These are phyloP conservation scores for Cylloceria caligata DNA, from an alignment of 2,888 invertebrate genomes.

Conservation along the genomic window DNA sequence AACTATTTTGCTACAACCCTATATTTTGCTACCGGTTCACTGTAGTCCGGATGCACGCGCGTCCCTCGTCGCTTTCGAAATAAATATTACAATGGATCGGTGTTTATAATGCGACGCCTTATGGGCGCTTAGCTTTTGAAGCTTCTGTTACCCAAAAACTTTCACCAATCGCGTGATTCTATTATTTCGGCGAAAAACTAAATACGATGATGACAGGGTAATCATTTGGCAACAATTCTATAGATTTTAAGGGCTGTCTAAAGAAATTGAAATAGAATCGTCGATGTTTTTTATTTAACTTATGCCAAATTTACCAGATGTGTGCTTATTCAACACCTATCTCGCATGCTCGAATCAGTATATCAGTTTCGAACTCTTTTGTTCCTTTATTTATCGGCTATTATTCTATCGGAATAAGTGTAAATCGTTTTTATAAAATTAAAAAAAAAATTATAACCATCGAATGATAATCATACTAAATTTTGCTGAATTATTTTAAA, in stretches of 20 bases:
- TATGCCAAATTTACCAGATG: background rate
- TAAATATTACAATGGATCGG: slow-evolving; percentile 44
- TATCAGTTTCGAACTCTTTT: background rate
- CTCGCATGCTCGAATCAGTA: background rate
- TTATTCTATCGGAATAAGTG: background rate
- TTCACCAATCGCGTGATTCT: slow-evolving; percentile 32
- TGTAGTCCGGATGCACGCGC: slow-evolving; percentile 36
- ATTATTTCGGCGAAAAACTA: slow-evolving; percentile 8
- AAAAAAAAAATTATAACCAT: no score
- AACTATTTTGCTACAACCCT: slow-evolving; percentile 10
- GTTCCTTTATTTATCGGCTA: background rate
- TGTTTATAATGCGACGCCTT: slow-evolving; percentile 58
- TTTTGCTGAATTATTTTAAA: no score
- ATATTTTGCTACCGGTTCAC: background rate
- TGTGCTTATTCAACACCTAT: background rate
- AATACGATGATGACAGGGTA: slow-evolving; percentile 32
- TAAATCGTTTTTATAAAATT: no score
- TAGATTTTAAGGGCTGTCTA: background rate
- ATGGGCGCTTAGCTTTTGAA: slow-evolving; percentile 40
- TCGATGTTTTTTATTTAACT: slow-evolving; percentile 1
- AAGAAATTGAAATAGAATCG: slow-evolving; percentile 8
- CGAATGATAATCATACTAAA: no score
- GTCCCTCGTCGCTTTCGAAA: slow-evolving; percentile 45
- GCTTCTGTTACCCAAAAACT: slow-evolving; percentile 15
- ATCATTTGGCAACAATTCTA: slow-evolving; percentile 4